Base-by-base conservation (phyloP, 2,797 vertebrate genomes). In the Enoplosus armatus region DNA sequence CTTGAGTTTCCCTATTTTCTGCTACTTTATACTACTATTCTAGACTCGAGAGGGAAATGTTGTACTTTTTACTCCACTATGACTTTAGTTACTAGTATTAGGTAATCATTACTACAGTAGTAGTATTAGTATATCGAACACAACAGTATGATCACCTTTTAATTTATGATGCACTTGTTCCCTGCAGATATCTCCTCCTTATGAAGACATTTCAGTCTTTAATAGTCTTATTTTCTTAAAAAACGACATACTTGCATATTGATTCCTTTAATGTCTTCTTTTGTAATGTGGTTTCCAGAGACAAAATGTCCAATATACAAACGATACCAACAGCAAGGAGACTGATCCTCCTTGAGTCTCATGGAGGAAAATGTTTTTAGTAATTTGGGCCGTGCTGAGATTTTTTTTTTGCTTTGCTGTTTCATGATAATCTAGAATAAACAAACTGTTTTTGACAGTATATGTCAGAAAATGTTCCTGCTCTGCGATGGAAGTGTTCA, bases 391-490 rank as follows among this genome's bases (percentile, higher is more conserved):
- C 14, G 26, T 51, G 45, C 33, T 33, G 33, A n/a, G 20, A 53
- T 53, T 51, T 53, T 53, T 51, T 53, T 1, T 8, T 11, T 53
- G 33, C 31, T 56, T 45, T 45, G 39, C 3, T 8, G 10, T 45
- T 47, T 63, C 12, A 39, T 73, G 27, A 63, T 35, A 3, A 29
- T 39, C 4, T 37, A n/a, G 9, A 26, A 15, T 60, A 63, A 62
- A 31, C 8, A 2, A 24, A 16, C 8, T 56, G 9, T 27, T 20
- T 37, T 7, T 24, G n/a, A 48, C 64, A 69, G 75, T 59, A 58
- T 54, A 24, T 69, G 72, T 64, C 11, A 26, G 43, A 29, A 75
- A 39, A 73, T 2, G 22, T 31, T 47, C 41, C 45, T 8, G 43
- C 59, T 64, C 53, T 5, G 22, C 29, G 47, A 51, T 3, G 22